These are phyloP conservation scores for Anniella stebbinsi DNA, from an alignment of 2,797 vertebrate species.

Conservation along the genomic window DNA sequence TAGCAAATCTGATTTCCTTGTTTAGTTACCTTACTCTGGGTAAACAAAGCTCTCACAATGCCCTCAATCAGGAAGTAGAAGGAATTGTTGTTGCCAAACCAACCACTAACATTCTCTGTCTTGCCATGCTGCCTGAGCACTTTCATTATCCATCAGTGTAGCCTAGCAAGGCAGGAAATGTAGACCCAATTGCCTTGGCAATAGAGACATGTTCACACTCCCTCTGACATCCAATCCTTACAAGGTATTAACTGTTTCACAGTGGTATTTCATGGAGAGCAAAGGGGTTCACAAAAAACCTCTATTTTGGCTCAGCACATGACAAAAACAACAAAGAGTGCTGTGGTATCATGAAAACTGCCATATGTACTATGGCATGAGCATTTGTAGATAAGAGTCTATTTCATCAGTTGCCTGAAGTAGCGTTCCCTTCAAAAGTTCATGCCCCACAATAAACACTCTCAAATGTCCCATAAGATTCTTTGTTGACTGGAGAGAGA, in stretches of 20 bases:
- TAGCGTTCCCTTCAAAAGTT: background rate
- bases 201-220: too few relatives aligned
- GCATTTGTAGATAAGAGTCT: background rate
- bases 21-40: too few relatives aligned
- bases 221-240: background rate
- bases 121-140: background rate
- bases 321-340: background rate
- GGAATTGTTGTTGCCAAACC: background rate
- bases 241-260: background rate
- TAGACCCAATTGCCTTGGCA: background rate
- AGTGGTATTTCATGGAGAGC: background rate
- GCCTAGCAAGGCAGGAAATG: background rate
- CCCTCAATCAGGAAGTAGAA: background rate
- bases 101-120: background rate
- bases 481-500: background rate
- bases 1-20: background rate
- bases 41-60: background rate
- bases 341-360: too few relatives aligned
- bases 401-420: background rate
- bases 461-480: background rate
- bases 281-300: background rate
- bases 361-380: background rate
- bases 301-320: background rate
- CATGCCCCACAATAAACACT: background rate
- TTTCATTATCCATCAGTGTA: background rate